phyloP scores from a whole-genome alignment of 1,140 invertebrate genomes.

The Campoletis sonorensis region DNA sequence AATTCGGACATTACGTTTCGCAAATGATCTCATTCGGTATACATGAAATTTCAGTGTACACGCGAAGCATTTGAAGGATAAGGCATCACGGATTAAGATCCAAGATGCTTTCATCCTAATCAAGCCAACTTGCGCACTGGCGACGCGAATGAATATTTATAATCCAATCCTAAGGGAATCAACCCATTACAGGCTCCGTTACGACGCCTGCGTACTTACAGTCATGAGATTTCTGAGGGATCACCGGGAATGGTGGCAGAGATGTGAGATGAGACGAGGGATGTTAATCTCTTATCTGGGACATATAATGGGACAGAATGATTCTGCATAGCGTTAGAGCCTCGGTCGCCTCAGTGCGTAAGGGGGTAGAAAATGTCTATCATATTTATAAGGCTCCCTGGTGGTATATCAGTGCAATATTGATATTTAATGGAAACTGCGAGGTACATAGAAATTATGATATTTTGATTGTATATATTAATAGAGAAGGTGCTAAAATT shows the following conservation, averaged over 20 bases:
- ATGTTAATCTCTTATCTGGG: slow-evolving; percentile 12
- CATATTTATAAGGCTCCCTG: slow-evolving; percentile 44
- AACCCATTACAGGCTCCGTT: slow-evolving; percentile 6
- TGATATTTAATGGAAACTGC: slow-evolving; percentile 40
- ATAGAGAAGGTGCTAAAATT: background rate
- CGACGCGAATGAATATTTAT: slow-evolving; percentile 22
- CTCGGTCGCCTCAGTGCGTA: background rate
- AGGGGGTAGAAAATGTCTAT: slow-evolving; percentile 42
- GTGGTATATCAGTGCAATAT: slow-evolving; percentile 42
- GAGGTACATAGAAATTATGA: slow-evolving; percentile 13
- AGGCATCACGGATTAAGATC: background rate
- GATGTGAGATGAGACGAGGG: background rate
- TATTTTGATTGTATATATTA: background rate
- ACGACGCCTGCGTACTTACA: background rate
- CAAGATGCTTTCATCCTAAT: slow-evolving; percentile 7
- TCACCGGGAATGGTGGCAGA: background rate
- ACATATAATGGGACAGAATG: slow-evolving; percentile 27
- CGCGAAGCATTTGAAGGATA: too few species aligned
- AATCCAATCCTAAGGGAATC: background rate
- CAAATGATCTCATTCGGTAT: too few species aligned
- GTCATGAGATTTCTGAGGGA: background rate
- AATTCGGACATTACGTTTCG: too few species aligned
- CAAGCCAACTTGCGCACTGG: background rate
- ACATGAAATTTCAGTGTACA: too few species aligned
- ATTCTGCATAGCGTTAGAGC: background rate